These are phyloP conservation scores for Ateles fusciceps DNA, from an alignment of 2,797 vertebrate genomes.

Conservation along the genomic window DNA sequence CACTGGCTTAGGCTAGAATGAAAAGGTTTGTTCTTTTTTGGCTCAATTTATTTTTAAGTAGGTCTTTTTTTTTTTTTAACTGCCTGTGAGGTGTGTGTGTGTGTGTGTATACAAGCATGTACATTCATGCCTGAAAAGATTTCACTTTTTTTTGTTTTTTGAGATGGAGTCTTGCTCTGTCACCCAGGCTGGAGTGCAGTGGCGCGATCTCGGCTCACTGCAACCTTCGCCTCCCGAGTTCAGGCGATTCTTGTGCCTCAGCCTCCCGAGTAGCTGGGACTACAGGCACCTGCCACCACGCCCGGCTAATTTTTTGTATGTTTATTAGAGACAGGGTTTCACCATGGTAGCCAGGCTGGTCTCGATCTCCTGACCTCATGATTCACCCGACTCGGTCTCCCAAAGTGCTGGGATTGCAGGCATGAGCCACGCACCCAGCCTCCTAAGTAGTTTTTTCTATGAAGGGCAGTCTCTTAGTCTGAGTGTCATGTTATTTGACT, in stretches of 20 bases:
- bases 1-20: not conserved
- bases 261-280: not conserved
- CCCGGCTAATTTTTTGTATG: not conserved
- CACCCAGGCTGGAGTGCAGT: not conserved
- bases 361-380: not conserved
- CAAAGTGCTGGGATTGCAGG: not conserved
- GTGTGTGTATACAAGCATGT: too few relatives aligned
- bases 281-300: not conserved
- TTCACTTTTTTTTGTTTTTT: not conserved
- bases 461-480: not conserved
- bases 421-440: not conserved
- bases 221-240: not conserved
- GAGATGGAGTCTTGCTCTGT: not conserved
- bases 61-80: too few relatives aligned
- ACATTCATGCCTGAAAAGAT: too few relatives aligned
- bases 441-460: not conserved
- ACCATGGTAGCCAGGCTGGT: not conserved
- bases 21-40: not conserved
- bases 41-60: too few relatives aligned
- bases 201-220: rapidly evolving
- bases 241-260: not conserved
- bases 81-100: too few relatives aligned
- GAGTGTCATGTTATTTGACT: not conserved
- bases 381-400: too few relatives aligned
- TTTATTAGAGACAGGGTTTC: not conserved